These are phyloP conservation scores for Eupithecia subfuscata DNA, from an alignment of 2,888 invertebrate species.

Conservation along the genomic window DNA sequence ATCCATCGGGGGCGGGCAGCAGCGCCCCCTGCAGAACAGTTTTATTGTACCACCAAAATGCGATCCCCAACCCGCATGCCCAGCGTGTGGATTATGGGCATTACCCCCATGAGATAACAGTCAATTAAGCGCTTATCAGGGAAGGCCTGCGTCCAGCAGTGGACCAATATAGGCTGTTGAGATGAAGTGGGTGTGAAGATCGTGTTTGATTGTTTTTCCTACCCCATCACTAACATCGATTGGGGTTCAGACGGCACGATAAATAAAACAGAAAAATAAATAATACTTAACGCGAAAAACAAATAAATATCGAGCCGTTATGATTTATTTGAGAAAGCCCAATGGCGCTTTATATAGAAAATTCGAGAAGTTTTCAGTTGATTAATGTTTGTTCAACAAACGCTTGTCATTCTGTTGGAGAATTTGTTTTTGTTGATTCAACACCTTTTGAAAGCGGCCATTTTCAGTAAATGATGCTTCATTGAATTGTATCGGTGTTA, in stretches of 20 bases:
- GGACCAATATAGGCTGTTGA: too few relatives aligned
- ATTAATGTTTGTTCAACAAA: constrained; percentile 27
- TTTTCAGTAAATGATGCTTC: constrained; percentile 7
- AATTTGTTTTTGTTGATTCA: constrained; percentile 21
- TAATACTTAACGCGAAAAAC: constrained; percentile 39
- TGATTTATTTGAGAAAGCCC: constrained; percentile 36
- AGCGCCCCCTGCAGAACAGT: too few relatives aligned
- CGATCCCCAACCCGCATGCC: too few relatives aligned
- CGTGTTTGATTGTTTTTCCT: not conserved
- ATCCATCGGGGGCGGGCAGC: too few relatives aligned
- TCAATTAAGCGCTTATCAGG: not conserved
- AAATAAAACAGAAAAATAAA: constrained; percentile 39
- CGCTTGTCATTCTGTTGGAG: constrained; percentile 12
- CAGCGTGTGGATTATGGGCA: too few relatives aligned
- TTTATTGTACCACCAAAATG: too few relatives aligned
- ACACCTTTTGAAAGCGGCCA: constrained; percentile 10
- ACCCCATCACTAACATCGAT: constrained; percentile 15
- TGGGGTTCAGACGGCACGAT: constrained; percentile 26
- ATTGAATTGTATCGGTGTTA: not conserved
- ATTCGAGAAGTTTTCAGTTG: constrained; percentile 21
- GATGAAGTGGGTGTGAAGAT: not conserved
- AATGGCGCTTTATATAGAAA: constrained; percentile 26
- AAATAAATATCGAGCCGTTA: constrained; percentile 38
- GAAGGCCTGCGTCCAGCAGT: too few relatives aligned
- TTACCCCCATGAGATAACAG: too few relatives aligned